phyloP scores from a whole-genome alignment of 2,113 vertebrate species.

The Anoura caudifer region DNA sequence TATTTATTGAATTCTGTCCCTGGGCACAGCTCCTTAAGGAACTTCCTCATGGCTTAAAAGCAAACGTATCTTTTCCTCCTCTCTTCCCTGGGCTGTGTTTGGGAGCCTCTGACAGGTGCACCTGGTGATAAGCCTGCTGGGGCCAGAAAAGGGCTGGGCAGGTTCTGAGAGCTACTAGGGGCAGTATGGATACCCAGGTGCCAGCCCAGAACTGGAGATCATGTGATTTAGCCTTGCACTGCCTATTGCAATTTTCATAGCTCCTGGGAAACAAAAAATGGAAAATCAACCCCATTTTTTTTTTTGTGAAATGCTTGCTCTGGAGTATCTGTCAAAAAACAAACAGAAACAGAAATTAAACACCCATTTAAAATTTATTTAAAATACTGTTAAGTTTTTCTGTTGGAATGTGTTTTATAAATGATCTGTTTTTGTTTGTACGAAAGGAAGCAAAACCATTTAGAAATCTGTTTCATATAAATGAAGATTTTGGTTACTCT shows the following conservation, averaged over 20 bases:
- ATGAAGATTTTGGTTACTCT: constrained; percentile 24
- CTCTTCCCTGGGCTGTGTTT: not conserved
- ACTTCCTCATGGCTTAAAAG: not conserved
- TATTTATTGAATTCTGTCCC: not conserved
- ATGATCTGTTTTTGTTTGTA: not conserved
- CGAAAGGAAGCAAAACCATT: not conserved
- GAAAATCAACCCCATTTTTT: not conserved
- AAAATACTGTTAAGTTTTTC: not conserved
- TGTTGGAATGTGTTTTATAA: not conserved
- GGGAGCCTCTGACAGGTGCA: not conserved
- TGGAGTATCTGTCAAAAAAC: not conserved
- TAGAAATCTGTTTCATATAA: constrained; percentile 41
- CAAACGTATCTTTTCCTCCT: not conserved
- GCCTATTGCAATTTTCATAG: not conserved
- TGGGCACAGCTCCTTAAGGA: not conserved
- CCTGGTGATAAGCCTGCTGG: not conserved
- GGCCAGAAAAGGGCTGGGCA: accelerated
- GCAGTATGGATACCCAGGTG: not conserved
- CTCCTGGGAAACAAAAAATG: not conserved
- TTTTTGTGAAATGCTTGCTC: not conserved
- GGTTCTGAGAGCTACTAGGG: not conserved
- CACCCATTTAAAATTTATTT: not conserved
- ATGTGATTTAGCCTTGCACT: not conserved
- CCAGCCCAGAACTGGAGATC: not conserved
- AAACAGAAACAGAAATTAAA: not conserved